Evolutionary conservation across 2,797 vertebrate species (phyloP), one percentile per base, ranked within the genome.

Genomic region (Hephaestus fuliginosus): DNA sequence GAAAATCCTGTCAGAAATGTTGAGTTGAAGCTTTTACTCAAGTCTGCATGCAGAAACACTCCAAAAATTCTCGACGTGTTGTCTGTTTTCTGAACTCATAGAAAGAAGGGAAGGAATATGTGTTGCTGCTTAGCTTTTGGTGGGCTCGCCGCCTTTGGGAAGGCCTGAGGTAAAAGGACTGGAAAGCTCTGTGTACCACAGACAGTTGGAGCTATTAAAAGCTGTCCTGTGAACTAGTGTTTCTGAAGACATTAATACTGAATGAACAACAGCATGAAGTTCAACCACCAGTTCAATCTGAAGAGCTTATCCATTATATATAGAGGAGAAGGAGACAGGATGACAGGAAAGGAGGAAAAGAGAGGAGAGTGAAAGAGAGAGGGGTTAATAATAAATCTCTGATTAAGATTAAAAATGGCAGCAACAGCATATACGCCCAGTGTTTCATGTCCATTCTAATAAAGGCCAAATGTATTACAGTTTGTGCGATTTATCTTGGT

Each of bases 181-280:
- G 39, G 20, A 67, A 22, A 39, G 62, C 36, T 25, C 22, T 41
- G 46, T n/a, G 3, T 22, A 60, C 7, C 33, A 28, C 55, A 33
- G 84, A 78, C 68, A 2, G 6, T 12, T 15, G 33, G 30, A 56
- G 68, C 81, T 78, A 86, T 79, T 86, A 77, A 88, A 86, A 88
- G 78, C 67, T 83, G 78, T 65, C 36, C 57, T 72, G 48, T 68
- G 64, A 88, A 86, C 70, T 56, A 56, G 43, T 46, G 22, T 77
- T 78, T 78, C 78, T 71, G 39, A 67, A 63, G 13, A 28, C 44
- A 86, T 86, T 76, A 89, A 89, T 86, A 85, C 44, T 85, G 66
- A 81, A 91, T 78, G 79, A 82, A 64, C 67, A 76, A 83, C 60
- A 86, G 78, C 75, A 78, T 12, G 39, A 36, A 67, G 74, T 70